These are phyloP conservation scores for Brachyistius frenatus DNA, from an alignment of 2,113 vertebrate genomes.

Conservation along the genomic window DNA sequence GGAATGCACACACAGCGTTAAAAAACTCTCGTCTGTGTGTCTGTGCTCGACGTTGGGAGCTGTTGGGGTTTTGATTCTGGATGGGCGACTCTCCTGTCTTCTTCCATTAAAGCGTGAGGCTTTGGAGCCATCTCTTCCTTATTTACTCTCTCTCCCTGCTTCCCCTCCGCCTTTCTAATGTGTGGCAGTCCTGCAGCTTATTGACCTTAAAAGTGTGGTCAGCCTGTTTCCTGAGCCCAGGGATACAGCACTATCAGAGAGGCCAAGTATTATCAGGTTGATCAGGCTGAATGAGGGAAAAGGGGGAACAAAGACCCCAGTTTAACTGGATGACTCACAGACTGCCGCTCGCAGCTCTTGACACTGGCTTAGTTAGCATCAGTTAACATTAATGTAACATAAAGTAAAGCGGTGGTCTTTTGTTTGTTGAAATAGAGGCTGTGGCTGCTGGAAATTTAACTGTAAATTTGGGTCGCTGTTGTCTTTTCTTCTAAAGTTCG, in stretches of 20 bases:
- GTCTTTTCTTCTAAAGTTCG: too few species aligned
- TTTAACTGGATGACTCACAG: conserved; percentile 45
- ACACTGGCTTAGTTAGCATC: conserved; percentile 27
- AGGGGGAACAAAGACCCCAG: conserved; percentile 40
- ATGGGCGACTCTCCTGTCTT: conserved; percentile 15
- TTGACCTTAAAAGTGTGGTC: conserved; percentile 68
- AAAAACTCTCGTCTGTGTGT: conserved; percentile 9
- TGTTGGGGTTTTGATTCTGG: conserved; percentile 13
- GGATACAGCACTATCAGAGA: conserved; percentile 32
- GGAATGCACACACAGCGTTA: not conserved
- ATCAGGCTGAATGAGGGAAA: conserved; percentile 40
- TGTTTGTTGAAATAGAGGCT: not conserved
- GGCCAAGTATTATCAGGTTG: conserved; percentile 35
- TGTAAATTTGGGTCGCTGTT: too few species aligned
- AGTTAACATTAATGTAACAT: conserved; percentile 29
- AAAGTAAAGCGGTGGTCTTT: not conserved
- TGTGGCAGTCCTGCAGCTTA: conserved; percentile 54
- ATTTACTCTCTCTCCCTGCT: not conserved
- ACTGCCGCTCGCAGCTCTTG: conserved; percentile 26
- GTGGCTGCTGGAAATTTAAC: not conserved
- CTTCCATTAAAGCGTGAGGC: not conserved
- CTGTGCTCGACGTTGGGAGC: not conserved
- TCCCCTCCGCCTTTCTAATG: not conserved
- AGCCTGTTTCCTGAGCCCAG: conserved; percentile 34
- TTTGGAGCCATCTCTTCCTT: not conserved